phyloP scores from a whole-genome alignment of 2,888 invertebrate species.

The Trachelus tabidus region DNA sequence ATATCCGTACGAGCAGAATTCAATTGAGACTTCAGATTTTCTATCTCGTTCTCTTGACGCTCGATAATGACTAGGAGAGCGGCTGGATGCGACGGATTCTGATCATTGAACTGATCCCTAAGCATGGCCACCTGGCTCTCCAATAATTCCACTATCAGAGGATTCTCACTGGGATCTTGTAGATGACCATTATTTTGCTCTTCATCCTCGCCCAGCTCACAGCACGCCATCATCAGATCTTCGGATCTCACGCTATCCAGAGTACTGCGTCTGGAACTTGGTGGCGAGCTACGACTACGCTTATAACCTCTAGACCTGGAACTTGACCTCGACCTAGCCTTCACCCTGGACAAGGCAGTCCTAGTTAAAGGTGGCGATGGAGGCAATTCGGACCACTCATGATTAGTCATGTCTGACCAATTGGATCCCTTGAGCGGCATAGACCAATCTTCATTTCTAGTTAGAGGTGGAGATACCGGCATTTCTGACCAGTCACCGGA shows the following conservation, averaged over 20 bases:
- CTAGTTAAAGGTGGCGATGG: conserved; percentile 76
- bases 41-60: conserved; percentile 76
- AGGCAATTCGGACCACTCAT: conserved; percentile 68
- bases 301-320: conserved; percentile 70
- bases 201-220: conserved; percentile 70
- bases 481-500: conserved; percentile 87
- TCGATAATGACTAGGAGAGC: conserved; percentile 68
- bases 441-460: conserved; percentile 54
- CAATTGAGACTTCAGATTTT: conserved; percentile 78
- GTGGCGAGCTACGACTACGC: conserved; percentile 73
- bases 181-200: conserved; percentile 64
- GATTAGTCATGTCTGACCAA: conserved; percentile 53
- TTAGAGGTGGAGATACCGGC: conserved; percentile 69
- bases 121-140: conserved; percentile 55
- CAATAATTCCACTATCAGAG: conserved; percentile 56
- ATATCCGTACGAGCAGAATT: conserved; percentile 74
- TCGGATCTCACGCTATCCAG: conserved; percentile 75
- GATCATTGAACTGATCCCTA: conserved; percentile 49
- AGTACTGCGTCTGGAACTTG: conserved; percentile 72
- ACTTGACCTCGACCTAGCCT: conserved; percentile 70
- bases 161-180: conserved; percentile 44
- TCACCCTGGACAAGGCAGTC: conserved; percentile 73
- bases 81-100: conserved; percentile 55
- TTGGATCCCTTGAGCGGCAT: conserved; percentile 45
- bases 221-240: conserved; percentile 67